Percentiles rank a stretch among this genome's conserved stretches.
phyloP scores from a whole-genome alignment of 1,140 invertebrate species.

The Halictus rubicundus region DNA sequence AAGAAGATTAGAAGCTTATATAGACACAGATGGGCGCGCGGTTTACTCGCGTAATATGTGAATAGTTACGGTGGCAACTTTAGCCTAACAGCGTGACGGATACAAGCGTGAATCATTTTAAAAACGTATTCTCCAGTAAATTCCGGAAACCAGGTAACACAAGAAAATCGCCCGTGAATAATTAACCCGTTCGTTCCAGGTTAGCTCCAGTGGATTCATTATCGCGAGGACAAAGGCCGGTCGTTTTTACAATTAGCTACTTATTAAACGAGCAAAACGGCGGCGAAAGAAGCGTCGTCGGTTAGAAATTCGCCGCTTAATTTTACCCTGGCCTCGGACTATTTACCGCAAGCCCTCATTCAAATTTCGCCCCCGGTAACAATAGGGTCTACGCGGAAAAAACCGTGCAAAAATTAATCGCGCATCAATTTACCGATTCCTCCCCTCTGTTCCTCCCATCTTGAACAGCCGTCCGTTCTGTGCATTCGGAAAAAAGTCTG shows the following conservation, averaged over 20 bases:
- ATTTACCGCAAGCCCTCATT: background rate
- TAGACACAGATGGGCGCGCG: no score
- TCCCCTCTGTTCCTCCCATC: background rate
- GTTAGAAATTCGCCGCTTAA: constrained; percentile 17
- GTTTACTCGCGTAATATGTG: no score
- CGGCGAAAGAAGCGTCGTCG: no score
- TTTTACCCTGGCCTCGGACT: background rate
- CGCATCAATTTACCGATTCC: background rate
- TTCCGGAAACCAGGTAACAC: constrained; percentile 12
- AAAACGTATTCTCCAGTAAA: constrained; percentile 25
- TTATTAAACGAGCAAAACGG: constrained; percentile 18
- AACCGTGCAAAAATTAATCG: background rate
- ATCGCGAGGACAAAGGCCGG: background rate
- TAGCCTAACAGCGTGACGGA: no score
- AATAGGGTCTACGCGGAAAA: no score
- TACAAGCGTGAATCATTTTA: background rate
- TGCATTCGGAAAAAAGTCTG: constrained; percentile 25
- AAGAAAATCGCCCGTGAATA: constrained; percentile 45
- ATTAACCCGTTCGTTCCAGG: constrained; percentile 29
- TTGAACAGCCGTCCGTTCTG: no score
- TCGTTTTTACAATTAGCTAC: constrained; percentile 22
- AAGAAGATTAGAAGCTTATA: no score
- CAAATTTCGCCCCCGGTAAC: no score
- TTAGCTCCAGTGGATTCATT: background rate
- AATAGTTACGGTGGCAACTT: no score